phyloP scores from a whole-genome alignment of 35 echinoderm and acorn worm species.

The Diadema setosum region DNA sequence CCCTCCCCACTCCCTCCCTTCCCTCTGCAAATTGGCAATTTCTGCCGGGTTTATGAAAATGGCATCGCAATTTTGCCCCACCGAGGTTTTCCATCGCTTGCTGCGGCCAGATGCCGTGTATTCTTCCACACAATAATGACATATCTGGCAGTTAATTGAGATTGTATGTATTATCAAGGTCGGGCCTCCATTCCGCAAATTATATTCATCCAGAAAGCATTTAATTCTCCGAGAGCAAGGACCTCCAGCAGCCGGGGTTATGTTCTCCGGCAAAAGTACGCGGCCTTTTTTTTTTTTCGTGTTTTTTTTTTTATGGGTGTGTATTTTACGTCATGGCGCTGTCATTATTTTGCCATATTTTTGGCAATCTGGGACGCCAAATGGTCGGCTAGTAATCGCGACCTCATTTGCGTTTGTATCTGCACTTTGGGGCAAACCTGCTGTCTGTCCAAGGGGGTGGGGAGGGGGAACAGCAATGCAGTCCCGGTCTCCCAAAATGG shows the following conservation, averaged over 20 bases:
- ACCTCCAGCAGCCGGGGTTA: not conserved
- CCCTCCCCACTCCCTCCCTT: not conserved
- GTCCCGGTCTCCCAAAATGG: too few species aligned
- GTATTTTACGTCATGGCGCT: not conserved
- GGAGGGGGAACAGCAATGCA: not conserved
- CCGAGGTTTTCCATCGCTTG: not conserved
- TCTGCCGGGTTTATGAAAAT: conserved; percentile 1
- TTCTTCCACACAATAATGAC: not conserved
- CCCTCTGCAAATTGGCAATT: not conserved
- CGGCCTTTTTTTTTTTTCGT: too few species aligned
- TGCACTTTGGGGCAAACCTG: not conserved
- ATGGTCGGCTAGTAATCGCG: not conserved
- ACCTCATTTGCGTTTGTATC: not conserved
- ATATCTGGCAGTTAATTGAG: not conserved
- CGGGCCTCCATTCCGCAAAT: not conserved
- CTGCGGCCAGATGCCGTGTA: not conserved
- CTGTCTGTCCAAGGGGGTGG: not conserved
- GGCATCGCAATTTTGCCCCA: not conserved
- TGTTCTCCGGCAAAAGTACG: not conserved
- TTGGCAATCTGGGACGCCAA: not conserved
- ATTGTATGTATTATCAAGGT: not conserved
- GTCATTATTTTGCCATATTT: not conserved
- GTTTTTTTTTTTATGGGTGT: too few species aligned
- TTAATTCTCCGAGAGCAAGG: not conserved
- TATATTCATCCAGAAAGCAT: not conserved